phyloP scores from a whole-genome alignment of 2,888 invertebrate genomes.

The Phyto melanocephala region DNA sequence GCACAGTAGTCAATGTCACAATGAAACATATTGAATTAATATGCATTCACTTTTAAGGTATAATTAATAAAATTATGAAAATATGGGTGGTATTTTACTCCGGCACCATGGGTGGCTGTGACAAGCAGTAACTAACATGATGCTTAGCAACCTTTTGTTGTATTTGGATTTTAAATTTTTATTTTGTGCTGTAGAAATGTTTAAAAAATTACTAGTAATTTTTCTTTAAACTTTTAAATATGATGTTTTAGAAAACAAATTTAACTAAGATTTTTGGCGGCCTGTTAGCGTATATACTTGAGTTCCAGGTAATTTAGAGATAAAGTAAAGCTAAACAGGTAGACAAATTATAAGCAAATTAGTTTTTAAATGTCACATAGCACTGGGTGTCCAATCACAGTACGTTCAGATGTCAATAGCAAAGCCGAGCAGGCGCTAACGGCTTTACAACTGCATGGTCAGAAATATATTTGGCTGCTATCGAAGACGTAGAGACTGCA shows the following conservation, averaged over 20 bases:
- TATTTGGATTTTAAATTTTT: neutral
- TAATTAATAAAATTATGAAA: neutral
- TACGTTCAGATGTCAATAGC: no score
- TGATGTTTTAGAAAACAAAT: no score
- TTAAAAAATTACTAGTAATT: neutral
- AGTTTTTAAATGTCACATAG: neutral
- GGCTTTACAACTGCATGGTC: no score
- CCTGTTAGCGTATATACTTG: neutral
- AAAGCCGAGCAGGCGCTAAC: no score
- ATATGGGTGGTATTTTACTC: neutral
- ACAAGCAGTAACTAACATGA: neutral
- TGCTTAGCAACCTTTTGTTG: neutral
- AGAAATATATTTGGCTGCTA: no score
- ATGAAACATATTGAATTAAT: neutral
- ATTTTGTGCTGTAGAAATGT: neutral
- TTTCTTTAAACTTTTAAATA: no score
- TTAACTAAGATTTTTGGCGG: neutral
- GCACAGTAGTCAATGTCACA: neutral
- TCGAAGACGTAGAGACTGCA: no score
- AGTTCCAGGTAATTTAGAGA: conserved; percentile 25
- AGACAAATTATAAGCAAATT: neutral
- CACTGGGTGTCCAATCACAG: no score
- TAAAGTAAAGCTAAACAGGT: neutral
- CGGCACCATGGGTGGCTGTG: neutral
- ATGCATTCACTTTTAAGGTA: neutral